phyloP scores from a whole-genome alignment of 1,140 invertebrate species.

The Holotrichia oblita region DNA sequence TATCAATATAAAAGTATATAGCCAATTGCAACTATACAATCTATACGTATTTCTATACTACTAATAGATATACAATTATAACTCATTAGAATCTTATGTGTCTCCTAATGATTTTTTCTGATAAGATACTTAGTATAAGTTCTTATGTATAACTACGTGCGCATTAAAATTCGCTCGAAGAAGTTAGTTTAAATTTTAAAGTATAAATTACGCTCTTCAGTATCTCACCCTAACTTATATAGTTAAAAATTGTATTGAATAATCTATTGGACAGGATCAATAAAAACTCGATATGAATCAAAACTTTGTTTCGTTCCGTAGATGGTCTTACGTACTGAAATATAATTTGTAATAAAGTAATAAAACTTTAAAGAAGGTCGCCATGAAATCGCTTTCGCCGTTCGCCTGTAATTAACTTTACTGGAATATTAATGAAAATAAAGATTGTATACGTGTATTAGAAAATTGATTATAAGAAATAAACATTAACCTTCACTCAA shows the following conservation, averaged over 20 bases:
- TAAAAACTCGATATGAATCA: background rate
- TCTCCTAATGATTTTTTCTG: too few relatives aligned
- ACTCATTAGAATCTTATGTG: too few relatives aligned
- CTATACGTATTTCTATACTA: too few relatives aligned
- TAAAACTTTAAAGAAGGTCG: background rate
- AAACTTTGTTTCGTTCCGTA: background rate
- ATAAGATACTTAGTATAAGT: too few relatives aligned
- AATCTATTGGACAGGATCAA: background rate
- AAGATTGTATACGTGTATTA: background rate
- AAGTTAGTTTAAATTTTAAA: too few relatives aligned
- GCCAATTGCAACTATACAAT: too few relatives aligned
- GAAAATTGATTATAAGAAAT: background rate
- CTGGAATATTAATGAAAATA: slow-evolving; percentile 5
- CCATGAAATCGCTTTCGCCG: background rate
- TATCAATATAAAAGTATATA: too few relatives aligned
- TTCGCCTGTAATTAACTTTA: background rate
- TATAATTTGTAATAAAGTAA: background rate
- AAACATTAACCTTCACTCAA: background rate
- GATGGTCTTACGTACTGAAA: background rate
- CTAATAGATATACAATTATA: too few relatives aligned
- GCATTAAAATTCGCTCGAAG: too few relatives aligned
- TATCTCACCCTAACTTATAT: background rate
- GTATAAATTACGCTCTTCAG: too few relatives aligned
- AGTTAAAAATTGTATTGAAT: background rate
- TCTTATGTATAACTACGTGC: too few relatives aligned